Base-by-base conservation (phyloP, 1,140 invertebrate genomes). In the Leptinotarsa undecemlineata region DNA sequence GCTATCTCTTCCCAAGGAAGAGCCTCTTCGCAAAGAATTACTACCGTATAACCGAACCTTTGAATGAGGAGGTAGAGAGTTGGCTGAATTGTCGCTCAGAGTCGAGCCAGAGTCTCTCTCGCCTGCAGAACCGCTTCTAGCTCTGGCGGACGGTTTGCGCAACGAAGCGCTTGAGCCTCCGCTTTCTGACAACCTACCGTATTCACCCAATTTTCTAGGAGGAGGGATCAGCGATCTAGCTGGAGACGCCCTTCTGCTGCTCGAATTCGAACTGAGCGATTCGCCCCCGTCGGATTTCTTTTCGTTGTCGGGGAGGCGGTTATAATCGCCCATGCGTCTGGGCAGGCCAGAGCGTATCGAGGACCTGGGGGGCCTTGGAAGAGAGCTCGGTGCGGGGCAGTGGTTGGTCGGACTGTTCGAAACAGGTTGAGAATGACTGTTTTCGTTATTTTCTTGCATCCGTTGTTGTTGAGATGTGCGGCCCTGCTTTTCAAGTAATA, bases 401-500 rank as follows among this genome's bases (percentile, higher is more conserved):
- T 76, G 76, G 42, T 72, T 78, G 6, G 91, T 90, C 23, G 91
- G 86, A 77, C 87, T 88, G 26, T 76, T 74, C 57, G 67, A 74
- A 33, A 48, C 64, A 33, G 71, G 70, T 66, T 69, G 67, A 20
- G 47, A 66, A 48, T 47, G 74, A 57, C n/a, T 57, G n/a, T 19
- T 19, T 1, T 57, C 51, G 51, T 19, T 57, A 57, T n/a, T 15
- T 74, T 88, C 87, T 63, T 88, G 86, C 88, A 90, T 91, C n/a
- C 90, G 84, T 77, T 93, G 91, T 76, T 91, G 89, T 83, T 93
- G 92, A 6, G 92, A 93, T 71, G 91, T 91, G 23, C 92, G 86
- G 0, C 92, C 92, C 79, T 93, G 92, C 72, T 92, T 92, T 84
- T 93, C 92, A 74, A 93, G 82, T 26, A 94, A 87, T 81, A 93